Evolutionary conservation across 1,140 invertebrate species (phyloP).

Genomic region (Reticulitermes speratus): DNA sequence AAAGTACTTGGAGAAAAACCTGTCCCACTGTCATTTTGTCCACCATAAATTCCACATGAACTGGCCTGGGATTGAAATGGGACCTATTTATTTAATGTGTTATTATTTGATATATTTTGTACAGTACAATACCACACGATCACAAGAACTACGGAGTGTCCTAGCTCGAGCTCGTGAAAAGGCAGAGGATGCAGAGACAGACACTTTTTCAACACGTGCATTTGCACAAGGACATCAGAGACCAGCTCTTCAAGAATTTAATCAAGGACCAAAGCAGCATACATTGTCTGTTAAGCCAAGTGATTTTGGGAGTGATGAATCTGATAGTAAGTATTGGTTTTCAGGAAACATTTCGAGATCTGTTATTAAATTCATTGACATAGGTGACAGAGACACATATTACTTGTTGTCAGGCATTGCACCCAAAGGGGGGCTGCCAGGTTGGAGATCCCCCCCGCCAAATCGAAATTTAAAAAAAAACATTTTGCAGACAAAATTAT

Average conservation of each 20-base stretch:
- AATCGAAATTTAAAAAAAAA: no score
- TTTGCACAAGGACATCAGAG: not conserved
- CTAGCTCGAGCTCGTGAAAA: conserved; percentile 63
- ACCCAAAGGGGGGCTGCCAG: no score
- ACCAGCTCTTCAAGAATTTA: not conserved
- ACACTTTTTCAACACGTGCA: not conserved
- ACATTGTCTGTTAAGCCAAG: not conserved
- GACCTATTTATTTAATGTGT: not conserved
- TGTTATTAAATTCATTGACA: no score
- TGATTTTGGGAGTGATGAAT: not conserved
- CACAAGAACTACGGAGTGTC: conserved; percentile 65
- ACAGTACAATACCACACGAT: conserved; percentile 66
- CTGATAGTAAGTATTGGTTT: not conserved
- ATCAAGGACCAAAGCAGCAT: not conserved
- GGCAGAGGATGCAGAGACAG: conserved; percentile 42
- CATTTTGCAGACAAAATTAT: no score
- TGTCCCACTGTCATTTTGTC: no score
- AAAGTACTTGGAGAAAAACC: no score
- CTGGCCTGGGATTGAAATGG: no score
- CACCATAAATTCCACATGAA: no score
- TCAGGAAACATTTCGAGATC: no score
- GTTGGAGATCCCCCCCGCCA: no score
- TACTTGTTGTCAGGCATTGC: no score
- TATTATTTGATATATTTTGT: conserved; percentile 36
- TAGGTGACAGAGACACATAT: no score